A percentile compares a stretch with the other conserved stretches of the same genome.
Evolutionary conservation across 2,797 vertebrate genomes (phyloP).

Genomic region (Enteromius viviparus): DNA sequence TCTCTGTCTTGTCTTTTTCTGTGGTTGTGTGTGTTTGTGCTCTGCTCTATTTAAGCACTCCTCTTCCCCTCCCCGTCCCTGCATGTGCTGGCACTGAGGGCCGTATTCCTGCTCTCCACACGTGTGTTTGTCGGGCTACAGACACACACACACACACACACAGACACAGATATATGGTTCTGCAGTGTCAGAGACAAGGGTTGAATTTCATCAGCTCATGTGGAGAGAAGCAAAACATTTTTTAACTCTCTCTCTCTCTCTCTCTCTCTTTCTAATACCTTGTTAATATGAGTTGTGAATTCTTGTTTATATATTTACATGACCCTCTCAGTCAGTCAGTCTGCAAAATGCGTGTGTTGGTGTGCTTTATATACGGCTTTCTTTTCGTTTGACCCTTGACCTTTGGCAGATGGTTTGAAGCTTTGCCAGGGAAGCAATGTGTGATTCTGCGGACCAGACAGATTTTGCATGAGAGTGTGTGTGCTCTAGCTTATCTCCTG

Average conservation of each 20-base stretch:
- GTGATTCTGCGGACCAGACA: constrained; percentile 62
- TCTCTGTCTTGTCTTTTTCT: constrained; percentile 39
- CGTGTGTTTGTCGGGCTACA: constrained; percentile 37
- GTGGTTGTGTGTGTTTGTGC: constrained; percentile 44
- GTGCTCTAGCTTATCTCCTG: constrained; percentile 46
- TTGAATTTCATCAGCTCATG: constrained; percentile 56
- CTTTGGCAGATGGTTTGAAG: constrained; percentile 65
- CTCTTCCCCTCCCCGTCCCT: constrained; percentile 16
- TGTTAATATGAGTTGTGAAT: not conserved
- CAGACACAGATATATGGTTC: constrained; percentile 45
- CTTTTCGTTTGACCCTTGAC: constrained; percentile 60
- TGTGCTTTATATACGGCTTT: constrained; percentile 56
- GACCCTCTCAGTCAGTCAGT: constrained; percentile 15
- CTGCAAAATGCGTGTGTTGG: constrained; percentile 18
- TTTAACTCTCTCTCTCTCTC: not conserved
- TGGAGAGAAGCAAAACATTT: constrained; percentile 29
- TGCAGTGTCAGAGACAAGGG: constrained; percentile 54
- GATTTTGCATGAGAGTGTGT: constrained; percentile 52
- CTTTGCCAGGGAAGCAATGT: constrained; percentile 58
- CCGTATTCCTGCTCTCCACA: constrained; percentile 37
- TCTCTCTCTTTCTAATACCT: not conserved
- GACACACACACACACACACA: constrained; percentile 15
- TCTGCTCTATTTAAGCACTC: constrained; percentile 53
- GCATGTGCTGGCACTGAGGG: constrained; percentile 28
- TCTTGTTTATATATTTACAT: constrained; percentile 29